Evolutionary conservation across 2,888 invertebrate genomes (phyloP), one percentile per base, ranked within the genome.

Genomic region (Acanthosepion pharaonis): DNA sequence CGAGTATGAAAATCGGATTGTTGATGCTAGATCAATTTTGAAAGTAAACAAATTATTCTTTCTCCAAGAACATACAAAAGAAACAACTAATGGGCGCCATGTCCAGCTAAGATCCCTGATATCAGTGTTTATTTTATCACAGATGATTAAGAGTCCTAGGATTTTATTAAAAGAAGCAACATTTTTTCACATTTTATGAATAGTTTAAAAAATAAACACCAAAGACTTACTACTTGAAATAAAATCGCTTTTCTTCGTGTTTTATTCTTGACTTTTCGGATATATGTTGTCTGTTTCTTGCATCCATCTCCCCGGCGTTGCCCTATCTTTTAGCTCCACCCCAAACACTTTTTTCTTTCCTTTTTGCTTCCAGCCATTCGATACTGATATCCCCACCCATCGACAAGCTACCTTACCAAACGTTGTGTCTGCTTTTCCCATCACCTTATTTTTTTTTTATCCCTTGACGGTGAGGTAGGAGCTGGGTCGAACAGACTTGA

Each of bases 281-380:
- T n/a, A 33, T 78, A 15, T n/a, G 78, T n/a, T 33, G 78, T 78
- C 78, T 78, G 78, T 78, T 78, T 78, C 78, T 33, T 78, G 78
- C n/a, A n/a, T 78, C n/a, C n/a, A n/a, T 33, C 11, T n/a, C 78
- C 78, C 23, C 11, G 78, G 33, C 18, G n/a, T 15, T 78, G 11
- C 33, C 78, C 78, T 33, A 78, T n/a, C n/a, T 78, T 78, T 78
- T 5, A 18, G 78, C n/a, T 15, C 78, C n/a, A 78, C 33, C 78
- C 20, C 59, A 59, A 59, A 23, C 15, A n/a, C n/a, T n/a, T 15
- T 78, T 78, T 78, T n/a, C 4, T n/a, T n/a, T 15, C n/a, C 33
- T 78, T 78, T 33, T 78, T 78, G n/a, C n/a, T 78, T 78, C n/a
- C n/a, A n/a, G 78, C 78, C n/a, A 78, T 78, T 78, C 78, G 78